Percentiles rank a stretch among this genome's conserved stretches.
Evolutionary conservation across 2,888 invertebrate genomes (phyloP).

Genomic region (Synergus umbraculus): DNA sequence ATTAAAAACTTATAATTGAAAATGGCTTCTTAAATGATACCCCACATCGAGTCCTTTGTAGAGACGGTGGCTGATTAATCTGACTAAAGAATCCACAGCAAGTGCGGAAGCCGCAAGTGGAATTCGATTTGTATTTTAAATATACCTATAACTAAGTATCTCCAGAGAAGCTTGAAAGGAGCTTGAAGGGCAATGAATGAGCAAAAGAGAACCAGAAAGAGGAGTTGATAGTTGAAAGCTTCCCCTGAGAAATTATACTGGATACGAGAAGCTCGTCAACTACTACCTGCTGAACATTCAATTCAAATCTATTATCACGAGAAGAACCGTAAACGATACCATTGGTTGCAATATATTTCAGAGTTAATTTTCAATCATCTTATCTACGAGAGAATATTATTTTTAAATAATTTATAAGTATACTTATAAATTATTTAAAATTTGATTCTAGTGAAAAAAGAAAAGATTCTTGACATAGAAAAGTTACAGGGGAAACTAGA

Average conservation of each 20-base stretch:
- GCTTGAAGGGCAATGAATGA: conserved; percentile 47
- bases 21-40: conserved; percentile 5
- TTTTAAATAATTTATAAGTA: background rate
- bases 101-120: conserved; percentile 46
- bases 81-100: conserved; percentile 53
- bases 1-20: conserved; percentile 39
- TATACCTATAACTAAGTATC: conserved; percentile 33
- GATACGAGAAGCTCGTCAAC: conserved; percentile 59
- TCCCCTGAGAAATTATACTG: conserved; percentile 61
- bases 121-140: conserved; percentile 58
- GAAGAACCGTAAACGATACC: conserved; percentile 8
- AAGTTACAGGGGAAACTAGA: background rate
- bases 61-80: conserved; percentile 51
- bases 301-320: conserved; percentile 49
- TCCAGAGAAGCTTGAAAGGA: conserved; percentile 40
- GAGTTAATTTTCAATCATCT: conserved; percentile 16
- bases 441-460: background rate
- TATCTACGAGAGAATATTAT: background rate
- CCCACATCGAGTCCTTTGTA: background rate
- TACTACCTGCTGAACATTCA: conserved; percentile 56
- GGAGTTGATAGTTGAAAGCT: conserved; percentile 55
- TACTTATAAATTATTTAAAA: background rate
- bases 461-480: background rate
- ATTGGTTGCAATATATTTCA: conserved; percentile 21
- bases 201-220: conserved; percentile 42